Conservation (phyloP, 2,888 invertebrate genomes). For the Pyrgus malvae region DNA sequence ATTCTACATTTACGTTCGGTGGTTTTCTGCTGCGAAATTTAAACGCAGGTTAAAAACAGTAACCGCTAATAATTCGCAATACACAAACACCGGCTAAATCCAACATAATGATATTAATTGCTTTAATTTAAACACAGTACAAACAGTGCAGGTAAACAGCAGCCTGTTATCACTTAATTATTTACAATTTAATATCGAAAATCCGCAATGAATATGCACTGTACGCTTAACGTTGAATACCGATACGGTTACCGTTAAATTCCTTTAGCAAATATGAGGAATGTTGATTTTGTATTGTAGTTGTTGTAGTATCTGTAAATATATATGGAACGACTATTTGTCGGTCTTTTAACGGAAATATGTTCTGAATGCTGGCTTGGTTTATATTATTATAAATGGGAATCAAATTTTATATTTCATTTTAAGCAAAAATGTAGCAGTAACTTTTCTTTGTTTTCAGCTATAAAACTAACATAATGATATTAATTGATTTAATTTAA, state of each 20-base stretch:
- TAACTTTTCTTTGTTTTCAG: no score
- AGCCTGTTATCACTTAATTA: constrained; percentile 34
- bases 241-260: constrained; percentile 7
- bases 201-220: constrained; percentile 26
- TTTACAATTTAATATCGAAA: constrained; percentile 36
- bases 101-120: constrained; percentile 42
- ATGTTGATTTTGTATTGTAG: neutral
- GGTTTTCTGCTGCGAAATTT: constrained; percentile 43
- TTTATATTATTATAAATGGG: neutral
- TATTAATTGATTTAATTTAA: constrained; percentile 39
- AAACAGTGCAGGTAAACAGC: constrained; percentile 24
- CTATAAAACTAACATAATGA: constrained; percentile 43
- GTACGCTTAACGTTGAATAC: constrained; percentile 8
- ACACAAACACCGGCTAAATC: constrained; percentile 36
- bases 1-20: constrained; percentile 24
- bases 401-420: no score
- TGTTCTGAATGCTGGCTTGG: neutral
- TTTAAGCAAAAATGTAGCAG: no score
- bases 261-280: constrained; percentile 10
- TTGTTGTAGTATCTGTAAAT: neutral
- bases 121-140: constrained; percentile 32
- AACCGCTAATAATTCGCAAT: constrained; percentile 45
- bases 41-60: constrained; percentile 49
- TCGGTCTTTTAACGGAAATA: neutral
- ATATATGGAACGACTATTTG: neutral